Evolutionary conservation across 2,113 vertebrate species (phyloP).

Genomic region (Sinocyclocheilus rhinocerous): DNA sequence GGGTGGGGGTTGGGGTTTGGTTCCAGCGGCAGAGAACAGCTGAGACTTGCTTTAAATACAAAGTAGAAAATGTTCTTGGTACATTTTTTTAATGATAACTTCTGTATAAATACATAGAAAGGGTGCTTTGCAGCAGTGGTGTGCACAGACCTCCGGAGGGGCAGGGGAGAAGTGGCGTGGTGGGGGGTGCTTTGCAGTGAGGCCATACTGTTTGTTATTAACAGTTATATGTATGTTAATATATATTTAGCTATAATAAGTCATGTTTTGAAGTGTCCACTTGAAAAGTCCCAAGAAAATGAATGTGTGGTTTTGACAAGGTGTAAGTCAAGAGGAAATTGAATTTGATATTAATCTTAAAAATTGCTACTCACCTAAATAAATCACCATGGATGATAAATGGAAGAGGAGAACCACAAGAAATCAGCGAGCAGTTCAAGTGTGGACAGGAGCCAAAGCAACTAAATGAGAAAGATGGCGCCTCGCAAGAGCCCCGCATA

Average conservation of each 20-base stretch:
- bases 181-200: too few relatives aligned
- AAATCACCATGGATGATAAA: conserved; percentile 21
- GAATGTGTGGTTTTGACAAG: conserved; percentile 30
- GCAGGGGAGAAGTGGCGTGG: too few relatives aligned
- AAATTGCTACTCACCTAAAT: conserved; percentile 20
- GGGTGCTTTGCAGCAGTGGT: neutral
- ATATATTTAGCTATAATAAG: neutral
- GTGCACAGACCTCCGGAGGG: too few relatives aligned
- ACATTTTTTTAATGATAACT: neutral
- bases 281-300: neutral
- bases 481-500: neutral
- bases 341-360: conserved; percentile 5
- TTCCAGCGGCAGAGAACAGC: neutral
- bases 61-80: neutral
- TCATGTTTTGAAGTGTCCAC: neutral
- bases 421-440: conserved; percentile 13
- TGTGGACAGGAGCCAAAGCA: conserved; percentile 12
- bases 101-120: neutral
- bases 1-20: too few relatives aligned
- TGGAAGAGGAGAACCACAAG: conserved; percentile 36
- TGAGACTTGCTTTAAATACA: neutral
- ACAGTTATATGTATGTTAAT: too few relatives aligned
- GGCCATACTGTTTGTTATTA: neutral
- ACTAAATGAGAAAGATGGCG: neutral
- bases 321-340: conserved; percentile 25